Evolutionary conservation across 2,797 vertebrate species (phyloP).

Genomic region (Clarias pachynema): DNA sequence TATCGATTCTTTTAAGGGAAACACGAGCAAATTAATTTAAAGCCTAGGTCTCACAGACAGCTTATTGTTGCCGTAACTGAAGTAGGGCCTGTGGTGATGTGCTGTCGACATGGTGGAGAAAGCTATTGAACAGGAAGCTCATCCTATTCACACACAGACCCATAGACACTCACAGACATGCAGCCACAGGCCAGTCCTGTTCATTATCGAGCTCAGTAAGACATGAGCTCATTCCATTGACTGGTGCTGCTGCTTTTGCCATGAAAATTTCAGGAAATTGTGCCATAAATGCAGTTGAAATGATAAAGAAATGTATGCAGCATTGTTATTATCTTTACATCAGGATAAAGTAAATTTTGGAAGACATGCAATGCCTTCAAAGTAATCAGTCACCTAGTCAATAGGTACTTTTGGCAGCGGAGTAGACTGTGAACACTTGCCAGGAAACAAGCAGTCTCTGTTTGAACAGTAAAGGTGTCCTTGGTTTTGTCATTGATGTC

Average conservation of each 20-base stretch:
- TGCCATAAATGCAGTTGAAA: neutral
- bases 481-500: conserved; percentile 38
- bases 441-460: conserved; percentile 14
- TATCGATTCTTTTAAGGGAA: conserved; percentile 57
- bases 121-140: conserved; percentile 59
- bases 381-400: neutral
- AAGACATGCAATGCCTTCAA: neutral
- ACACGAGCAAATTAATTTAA: conserved; percentile 63
- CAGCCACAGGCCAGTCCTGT: conserved; percentile 52
- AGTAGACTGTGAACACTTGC: conserved; percentile 3
- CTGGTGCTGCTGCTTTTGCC: conserved; percentile 24
- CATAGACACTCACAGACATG: conserved; percentile 37
- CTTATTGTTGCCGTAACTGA: conserved; percentile 54
- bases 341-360: conserved; percentile 1
- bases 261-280: conserved; percentile 8
- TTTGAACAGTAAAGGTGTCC: conserved; percentile 21
- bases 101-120: conserved; percentile 55
- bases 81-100: conserved; percentile 58
- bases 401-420: neutral
- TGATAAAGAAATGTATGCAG: too few relatives aligned
- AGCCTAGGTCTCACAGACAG: conserved; percentile 44
- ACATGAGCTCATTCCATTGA: conserved; percentile 61
- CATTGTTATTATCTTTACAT: neutral
- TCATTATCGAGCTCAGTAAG: conserved; percentile 40
- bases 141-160: conserved; percentile 4